Evolutionary conservation across 1,140 invertebrate genomes (phyloP).

Genomic region (Drosophila dunni): DNA sequence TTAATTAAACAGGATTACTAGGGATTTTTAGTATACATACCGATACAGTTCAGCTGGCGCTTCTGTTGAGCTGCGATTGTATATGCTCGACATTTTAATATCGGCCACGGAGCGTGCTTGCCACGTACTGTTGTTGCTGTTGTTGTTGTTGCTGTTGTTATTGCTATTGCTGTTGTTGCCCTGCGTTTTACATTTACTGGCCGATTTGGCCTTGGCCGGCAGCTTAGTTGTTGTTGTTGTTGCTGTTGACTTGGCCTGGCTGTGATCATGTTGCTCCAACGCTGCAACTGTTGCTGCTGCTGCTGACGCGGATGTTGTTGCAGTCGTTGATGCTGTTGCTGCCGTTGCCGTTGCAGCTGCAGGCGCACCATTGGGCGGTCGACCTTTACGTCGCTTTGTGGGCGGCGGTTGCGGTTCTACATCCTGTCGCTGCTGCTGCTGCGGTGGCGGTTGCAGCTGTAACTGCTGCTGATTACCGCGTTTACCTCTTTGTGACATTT

Average conservation of each 20-base stretch:
- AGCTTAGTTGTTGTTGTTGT: conserved; percentile 54
- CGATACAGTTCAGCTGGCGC: conserved; percentile 94
- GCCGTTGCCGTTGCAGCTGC: conserved; percentile 32
- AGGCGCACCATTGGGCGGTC: conserved; percentile 75
- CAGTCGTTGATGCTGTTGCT: conserved; percentile 32
- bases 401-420: conserved; percentile 83
- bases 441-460: conserved; percentile 70
- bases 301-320: conserved; percentile 34
- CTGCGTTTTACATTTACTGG: conserved; percentile 66
- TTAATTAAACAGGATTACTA: no score
- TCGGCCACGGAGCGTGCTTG: conserved; percentile 93
- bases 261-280: conserved; percentile 24
- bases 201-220: conserved; percentile 59
- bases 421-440: conserved; percentile 80
- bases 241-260: conserved; percentile 35
- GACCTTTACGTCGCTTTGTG: conserved; percentile 82
- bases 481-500: conserved; percentile 85
- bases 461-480: conserved; percentile 81
- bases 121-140: conserved; percentile 85
- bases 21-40: conserved; percentile 76
- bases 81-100: conserved; percentile 94
- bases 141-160: conserved; percentile 26
- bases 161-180: conserved; percentile 39
- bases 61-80: conserved; percentile 94
- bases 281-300: conserved; percentile 29